Percentiles rank a stretch among this genome's conserved stretches.
Conservation (phyloP, 1,140 invertebrate genomes). For the Meloidogyne chitwoodi region DNA sequence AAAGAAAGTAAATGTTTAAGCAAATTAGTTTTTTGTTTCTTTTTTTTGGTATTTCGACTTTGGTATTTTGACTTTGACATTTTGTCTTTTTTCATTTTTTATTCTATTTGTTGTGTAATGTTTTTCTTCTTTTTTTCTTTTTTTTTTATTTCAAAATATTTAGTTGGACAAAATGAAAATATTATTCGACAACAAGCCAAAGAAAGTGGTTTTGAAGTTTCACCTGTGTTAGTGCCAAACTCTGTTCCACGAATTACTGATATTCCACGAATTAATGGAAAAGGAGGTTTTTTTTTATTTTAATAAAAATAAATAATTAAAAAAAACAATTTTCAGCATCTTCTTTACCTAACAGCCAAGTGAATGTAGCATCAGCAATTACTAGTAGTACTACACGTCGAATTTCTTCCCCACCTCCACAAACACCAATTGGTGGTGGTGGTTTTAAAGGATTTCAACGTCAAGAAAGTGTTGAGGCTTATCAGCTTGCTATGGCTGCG, state of each 20-base stretch:
- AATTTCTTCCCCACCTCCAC: neutral
- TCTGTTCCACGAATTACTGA: slow-evolving; percentile 24
- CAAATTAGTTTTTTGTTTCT: too few species aligned
- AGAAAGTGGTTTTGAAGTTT: neutral
- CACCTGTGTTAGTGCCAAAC: neutral
- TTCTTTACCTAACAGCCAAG: neutral
- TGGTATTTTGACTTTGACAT: neutral
- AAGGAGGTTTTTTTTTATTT: neutral
- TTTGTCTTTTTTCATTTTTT: neutral
- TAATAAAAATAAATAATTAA: too few species aligned
- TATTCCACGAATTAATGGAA: slow-evolving; percentile 17
- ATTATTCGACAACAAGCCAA: slow-evolving; percentile 6
- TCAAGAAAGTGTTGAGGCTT: slow-evolving; percentile 17
- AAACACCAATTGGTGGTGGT: neutral
- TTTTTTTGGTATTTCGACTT: too few species aligned
- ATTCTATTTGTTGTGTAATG: too few species aligned
- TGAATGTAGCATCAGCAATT: neutral
- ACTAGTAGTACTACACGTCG: neutral
- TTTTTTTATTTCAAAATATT: neutral
- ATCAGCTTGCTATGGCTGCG: slow-evolving; percentile 12
- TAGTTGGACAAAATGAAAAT: slow-evolving; percentile 3
- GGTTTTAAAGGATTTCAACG: slow-evolving; percentile 10
- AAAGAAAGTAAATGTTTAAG: too few species aligned
- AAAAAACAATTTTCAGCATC: neutral
- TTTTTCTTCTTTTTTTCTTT: neutral